These are phyloP conservation scores for Pterophyllum scalare DNA, from an alignment of 2,113 vertebrate genomes.

Conservation along the genomic window DNA sequence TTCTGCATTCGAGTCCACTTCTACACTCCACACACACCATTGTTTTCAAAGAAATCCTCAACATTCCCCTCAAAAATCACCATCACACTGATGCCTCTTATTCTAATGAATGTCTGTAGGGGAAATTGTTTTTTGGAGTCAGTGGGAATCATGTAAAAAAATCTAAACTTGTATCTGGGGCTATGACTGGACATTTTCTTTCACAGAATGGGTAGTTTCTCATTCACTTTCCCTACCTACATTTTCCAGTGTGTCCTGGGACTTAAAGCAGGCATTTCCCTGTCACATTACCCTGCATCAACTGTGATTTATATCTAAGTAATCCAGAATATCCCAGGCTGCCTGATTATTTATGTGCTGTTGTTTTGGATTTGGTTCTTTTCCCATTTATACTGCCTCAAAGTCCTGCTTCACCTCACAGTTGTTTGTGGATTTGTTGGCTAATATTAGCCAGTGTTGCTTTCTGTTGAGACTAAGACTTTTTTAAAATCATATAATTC, in stretches of 20 bases:
- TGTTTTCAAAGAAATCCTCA: background rate
- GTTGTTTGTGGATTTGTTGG: too few species aligned
- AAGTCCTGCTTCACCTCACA: slow-evolving; percentile 7
- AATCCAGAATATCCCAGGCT: slow-evolving; percentile 15
- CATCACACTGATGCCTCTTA: background rate
- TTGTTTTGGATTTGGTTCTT: slow-evolving; percentile 26
- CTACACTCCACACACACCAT: background rate
- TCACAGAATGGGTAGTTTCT: background rate
- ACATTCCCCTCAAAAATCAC: too few species aligned
- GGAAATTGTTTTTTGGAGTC: background rate
- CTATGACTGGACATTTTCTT: background rate
- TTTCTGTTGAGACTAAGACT: too few species aligned
- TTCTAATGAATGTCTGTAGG: background rate
- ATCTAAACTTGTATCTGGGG: too few species aligned
- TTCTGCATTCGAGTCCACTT: background rate
- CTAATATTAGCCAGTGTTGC: too few species aligned
- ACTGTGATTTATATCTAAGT: slow-evolving; percentile 23
- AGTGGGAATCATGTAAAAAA: too few species aligned
- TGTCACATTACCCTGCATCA: background rate
- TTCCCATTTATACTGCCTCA: background rate
- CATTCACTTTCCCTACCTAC: background rate
- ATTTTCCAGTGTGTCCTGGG: background rate
- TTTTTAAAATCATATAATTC: too few species aligned
- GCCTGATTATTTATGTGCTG: slow-evolving; percentile 20
- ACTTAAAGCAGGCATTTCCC: slow-evolving; percentile 5